Base-by-base conservation (phyloP, 2,797 vertebrate genomes). In the Perodicticus potto region DNA sequence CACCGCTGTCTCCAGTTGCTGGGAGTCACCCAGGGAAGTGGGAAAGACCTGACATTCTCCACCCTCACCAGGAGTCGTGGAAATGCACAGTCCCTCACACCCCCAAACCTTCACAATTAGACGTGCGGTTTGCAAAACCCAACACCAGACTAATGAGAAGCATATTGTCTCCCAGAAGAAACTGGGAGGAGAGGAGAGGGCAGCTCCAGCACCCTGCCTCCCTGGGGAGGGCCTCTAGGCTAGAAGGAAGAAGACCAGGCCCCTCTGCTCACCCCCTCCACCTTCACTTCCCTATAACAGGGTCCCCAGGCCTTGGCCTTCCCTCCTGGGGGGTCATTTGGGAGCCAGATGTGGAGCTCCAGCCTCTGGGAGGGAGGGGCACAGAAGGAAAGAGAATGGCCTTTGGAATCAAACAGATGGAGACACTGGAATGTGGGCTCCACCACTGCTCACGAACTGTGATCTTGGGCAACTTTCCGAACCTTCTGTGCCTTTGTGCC, bases 41-140 rank as follows among this genome's bases (percentile, higher is more conserved):
- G 98, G 88, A 74, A 74, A 83, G 97, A 97, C 96, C 96, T 97
- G 97, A 97, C 94, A 16, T 53, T 53, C 87, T 95, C 97, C 98
- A 97, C 97, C 97, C 98, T 96, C 95, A 0, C 91, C 97, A 98
- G 90, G 96, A 98, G 97, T 98, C 23, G 53, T 53, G 89, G 97
- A 98, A 97, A 98, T 96, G 96, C 53, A 27, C 93, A 92, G 97
- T 98, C 97, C 97, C 98, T 98, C 98, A 98, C 98, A 98, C 97
- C 96, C 97, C 97, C 97, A 98, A 97, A 95, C 97, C 97, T 98
- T 98, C 97, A 95, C 98, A 98, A 97, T 98, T 98, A 98, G 98
- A 98, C 86, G 94, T 97, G 97, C 7, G 96, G 98, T 98, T 98
- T 97, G 97, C 98, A 98, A 98, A 98, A 97, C 97, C 98, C 98